Evolutionary conservation across 2,888 invertebrate genomes (phyloP), one percentile per base, ranked within the genome.

Genomic region (Branchipolynoe longqiensis): DNA sequence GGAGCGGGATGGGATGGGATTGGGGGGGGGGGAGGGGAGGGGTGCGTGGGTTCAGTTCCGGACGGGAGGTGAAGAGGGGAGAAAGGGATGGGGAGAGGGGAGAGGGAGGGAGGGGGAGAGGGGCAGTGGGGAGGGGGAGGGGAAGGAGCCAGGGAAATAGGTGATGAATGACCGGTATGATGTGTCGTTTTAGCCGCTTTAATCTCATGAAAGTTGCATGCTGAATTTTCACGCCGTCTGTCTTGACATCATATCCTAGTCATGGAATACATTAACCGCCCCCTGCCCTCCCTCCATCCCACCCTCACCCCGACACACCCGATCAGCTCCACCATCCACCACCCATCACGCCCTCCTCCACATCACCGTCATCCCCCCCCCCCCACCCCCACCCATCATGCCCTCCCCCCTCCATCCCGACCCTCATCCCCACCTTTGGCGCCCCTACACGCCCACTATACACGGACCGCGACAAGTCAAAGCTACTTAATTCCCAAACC

Each of bases 161-260:
- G 82, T 36, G 56, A 82, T 82, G 56, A 82, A 82, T 82, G 82
- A 58, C 38, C 33, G 54, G 56, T 56, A 82, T 54, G 58, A 82
- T 82, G 62, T 64, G 62, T 64, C 83, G 64, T 64, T 83, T 83
- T 83, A 41, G 41, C 38, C 83, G 48, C 62, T 62, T 64, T 83
- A 82, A 83, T 83, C 83, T 83, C 83, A 83, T 83, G 62, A 64
- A 83, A 64, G 48, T 83, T 83, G 59, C 54, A 83, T 83, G 83
- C 38, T 64, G 83, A 59, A 83, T 83, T 83, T 62, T 64, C 83
- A 38, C 48, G 28, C 41, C 69, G 69, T 69, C 69, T 69, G 69
- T 33, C 69, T 38, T 48, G 25, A 48, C 41, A 78, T 54, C 78
- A 78, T 54, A 78, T 54, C 78, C 36, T 69, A 69, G 69, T 69